Base-by-base conservation (phyloP, 2,888 invertebrate genomes). In the Diadegma fenestrale region DNA sequence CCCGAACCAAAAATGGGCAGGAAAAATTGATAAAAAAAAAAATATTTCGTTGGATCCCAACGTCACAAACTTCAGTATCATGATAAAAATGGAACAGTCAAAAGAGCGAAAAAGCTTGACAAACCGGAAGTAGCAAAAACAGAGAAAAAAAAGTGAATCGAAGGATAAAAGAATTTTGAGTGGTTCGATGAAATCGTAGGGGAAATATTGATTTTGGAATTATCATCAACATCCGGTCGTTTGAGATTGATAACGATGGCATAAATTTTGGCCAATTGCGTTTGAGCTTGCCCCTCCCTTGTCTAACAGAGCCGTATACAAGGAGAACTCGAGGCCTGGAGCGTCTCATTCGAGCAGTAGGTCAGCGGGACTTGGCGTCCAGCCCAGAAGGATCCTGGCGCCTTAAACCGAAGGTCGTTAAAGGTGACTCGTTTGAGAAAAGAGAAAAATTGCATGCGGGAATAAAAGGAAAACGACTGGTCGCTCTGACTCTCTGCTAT, bases 301-400 rank as follows among this genome's bases (percentile, higher is more conserved):
- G 7, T 33, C 30, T 7, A 5, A 41, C 22, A 17, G 0, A 26
- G 7, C 8, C 8, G 51, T 64, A 48, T 48, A 51, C 22, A 51
- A 37, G 22, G 26, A 33, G 22, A n/a, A 4, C 37, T 33, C 30
- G 22, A 76, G 37, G 19, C 51, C 10, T 26, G 64, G 48, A 75
- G 17, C 7, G 37, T 19, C 48, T 26, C 26, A 26, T 58, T 58
- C 14, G 26, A 64, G 22, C 22, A 76, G 76, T 76, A 33, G 37
- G 64, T 76, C 76, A 63, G 10, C 48, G 64, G 75, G 75, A 63
- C 63, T 33, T 75, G 75, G 75, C 75, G 75, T 22, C 26, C 63
- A 43, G 45, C 63, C 75, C 43, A 45, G 48, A 45, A 63, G 19
- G 1, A 63, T 45, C 30, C 61, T 43, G 63, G 45, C 12, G 22